Base-by-base conservation (phyloP, 37 sponge, comb jelly and placozoan species). In the Dysidea cf. avara region DNA sequence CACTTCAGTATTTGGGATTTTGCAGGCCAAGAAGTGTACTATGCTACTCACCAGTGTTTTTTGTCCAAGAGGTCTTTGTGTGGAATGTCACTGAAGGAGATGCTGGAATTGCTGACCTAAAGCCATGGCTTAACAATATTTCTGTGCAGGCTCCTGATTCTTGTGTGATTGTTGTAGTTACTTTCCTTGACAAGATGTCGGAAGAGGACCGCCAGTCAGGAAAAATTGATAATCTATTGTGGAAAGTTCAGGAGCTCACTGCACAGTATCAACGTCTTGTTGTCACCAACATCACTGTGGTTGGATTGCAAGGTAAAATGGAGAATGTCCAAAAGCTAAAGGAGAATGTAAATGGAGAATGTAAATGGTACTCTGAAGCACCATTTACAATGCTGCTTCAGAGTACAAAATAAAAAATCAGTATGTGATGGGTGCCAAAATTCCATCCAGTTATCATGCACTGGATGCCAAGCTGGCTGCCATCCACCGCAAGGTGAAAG, bases 21-120 rank as follows among this genome's bases (percentile, higher is more conserved):
- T 77, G 96, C 93, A 26, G 93, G 96, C 4, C 93, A 92, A 69
- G 86, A 91, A 59, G 96, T 88, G 75, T 96, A 91, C 76, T 96
- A 96, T 64, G 96, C 96, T 35, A 92, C 90, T n/a, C 90, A 92
- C 71, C 96, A 96, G 85, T 96, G 96, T 76, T 92, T 96, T 77
- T 61, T 96, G 46, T 84, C 96, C 2, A 65, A 88, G 29, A 87
- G 90, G 48, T 91, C 96, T 21, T 83, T 96, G 62, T 96, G 89
- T 96, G 81, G 69, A 87, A 86, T 50, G 52, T 93, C 56, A 88
- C 69, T 26, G 71, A 88, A 48, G 94, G 94, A 2, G 75, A 82
- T 2, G 64, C 64, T 49, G 94, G 94, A 7, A 61, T 91, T 11
- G 68, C 74, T 24, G 96, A 95, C 51, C 71, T 95, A 62, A 83